These are phyloP conservation scores for Gymnarchus niloticus DNA, from an alignment of 2,113 vertebrate species.

Conservation along the genomic window DNA sequence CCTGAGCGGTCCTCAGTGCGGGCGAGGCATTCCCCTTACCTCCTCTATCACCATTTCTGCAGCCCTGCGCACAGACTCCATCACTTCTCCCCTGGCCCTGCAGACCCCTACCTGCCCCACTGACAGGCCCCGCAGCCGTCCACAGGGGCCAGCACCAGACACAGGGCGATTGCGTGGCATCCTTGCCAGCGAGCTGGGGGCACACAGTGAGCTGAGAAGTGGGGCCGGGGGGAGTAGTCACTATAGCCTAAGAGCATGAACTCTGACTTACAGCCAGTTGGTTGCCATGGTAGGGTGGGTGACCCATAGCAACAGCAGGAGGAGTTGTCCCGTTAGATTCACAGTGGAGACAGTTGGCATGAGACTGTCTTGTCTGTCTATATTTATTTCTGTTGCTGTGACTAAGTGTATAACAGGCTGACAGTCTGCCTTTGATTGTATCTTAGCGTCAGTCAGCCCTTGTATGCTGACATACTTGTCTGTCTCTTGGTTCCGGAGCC, in stretches of 20 bases:
- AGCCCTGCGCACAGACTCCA: conserved; percentile 60
- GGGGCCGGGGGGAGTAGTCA: neutral
- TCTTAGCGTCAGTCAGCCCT: conserved; percentile 31
- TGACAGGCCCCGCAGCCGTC: conserved; percentile 57
- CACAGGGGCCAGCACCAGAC: conserved; percentile 52
- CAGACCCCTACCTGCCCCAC: conserved; percentile 66
- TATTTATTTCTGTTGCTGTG: conserved; percentile 40
- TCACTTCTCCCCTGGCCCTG: conserved; percentile 59
- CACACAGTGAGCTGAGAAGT: conserved; percentile 4
- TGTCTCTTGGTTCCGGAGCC: neutral
- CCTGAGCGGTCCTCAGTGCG: neutral
- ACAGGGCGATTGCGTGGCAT: conserved; percentile 60
- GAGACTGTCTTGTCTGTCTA: conserved; percentile 66
- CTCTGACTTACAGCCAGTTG: conserved; percentile 71
- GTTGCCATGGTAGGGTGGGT: conserved; percentile 70
- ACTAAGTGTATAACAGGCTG: neutral
- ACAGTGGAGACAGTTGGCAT: conserved; percentile 73
- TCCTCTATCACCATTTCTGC: conserved; percentile 67
- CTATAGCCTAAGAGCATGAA: neutral
- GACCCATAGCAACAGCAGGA: conserved; percentile 77
- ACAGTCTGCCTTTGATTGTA: neutral
- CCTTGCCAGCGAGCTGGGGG: conserved; percentile 62
- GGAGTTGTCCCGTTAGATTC: conserved; percentile 70
- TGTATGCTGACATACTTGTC: neutral
- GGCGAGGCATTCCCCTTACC: conserved; percentile 42